Base-by-base conservation (phyloP, 2,888 invertebrate genomes). In the Perdita meconis region DNA sequence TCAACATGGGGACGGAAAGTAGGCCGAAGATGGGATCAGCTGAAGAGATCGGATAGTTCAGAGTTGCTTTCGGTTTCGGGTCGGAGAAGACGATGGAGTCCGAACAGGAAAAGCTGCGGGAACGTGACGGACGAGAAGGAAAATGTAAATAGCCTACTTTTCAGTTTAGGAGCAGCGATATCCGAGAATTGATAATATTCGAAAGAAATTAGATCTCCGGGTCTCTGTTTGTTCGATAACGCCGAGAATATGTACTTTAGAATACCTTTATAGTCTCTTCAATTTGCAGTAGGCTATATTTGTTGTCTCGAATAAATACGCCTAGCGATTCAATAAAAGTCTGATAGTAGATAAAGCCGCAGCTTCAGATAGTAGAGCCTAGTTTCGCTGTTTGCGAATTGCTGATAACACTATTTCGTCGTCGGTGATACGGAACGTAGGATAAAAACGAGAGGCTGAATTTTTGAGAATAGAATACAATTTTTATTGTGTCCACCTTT, bases 1-100 rank as follows among this genome's bases (percentile, higher is more conserved):
- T 93, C 95, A 6, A 94, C 94, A 38, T 94, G 94, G 95, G 94
- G 94, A 57, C 93, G 93, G 86, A 94, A 93, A 90, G 94, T 94
- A 78, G 95, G 95, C 56, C 93, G 93, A 86, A 94, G 94, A 90
- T 94, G 94, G 94, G 95, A 95, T 77, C 94, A 94, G 84, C 89
- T 95, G 73, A 94, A 94, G 87, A 92, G 94, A 68, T 93, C 94
- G 67, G 94, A 95, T 81, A 94, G 94, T 50, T 93, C 93, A 1
- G 95, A 95, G 85, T 88, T 93, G 71, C 89, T 94, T 30, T 89
- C 93, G 6, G 90, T 91, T 19, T 91, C 93, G 1, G 89, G 92
- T 13, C 90, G 92, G 50, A 88, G 92, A 74, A 90, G 92, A 68
- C 91, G 93, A n/a, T 93, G 93, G 93, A 93, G 93, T 38, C 93